Conservation (phyloP, 2,113 vertebrate genomes). For the Caranx ignobilis region DNA sequence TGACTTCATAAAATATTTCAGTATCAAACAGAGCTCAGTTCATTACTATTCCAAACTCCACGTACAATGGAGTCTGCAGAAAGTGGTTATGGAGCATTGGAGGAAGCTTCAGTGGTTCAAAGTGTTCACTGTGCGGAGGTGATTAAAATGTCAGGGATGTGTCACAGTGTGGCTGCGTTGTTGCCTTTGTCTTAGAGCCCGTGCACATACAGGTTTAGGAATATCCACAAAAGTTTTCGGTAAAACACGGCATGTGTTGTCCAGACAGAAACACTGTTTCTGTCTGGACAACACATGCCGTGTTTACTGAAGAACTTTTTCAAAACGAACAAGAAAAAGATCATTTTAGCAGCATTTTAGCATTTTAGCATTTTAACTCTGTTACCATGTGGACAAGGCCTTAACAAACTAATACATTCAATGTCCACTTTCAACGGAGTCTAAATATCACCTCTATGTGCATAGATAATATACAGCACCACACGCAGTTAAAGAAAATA, state of each 20-base stretch:
- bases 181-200: not conserved
- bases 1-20: not conserved
- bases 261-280: too few relatives aligned
- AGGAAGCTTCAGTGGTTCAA: not conserved
- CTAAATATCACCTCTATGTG: too few relatives aligned
- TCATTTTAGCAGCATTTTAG: too few relatives aligned
- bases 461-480: not conserved
- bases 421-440: too few relatives aligned
- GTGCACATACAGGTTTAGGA: not conserved
- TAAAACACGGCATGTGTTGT: too few relatives aligned
- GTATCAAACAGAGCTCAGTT: not conserved
- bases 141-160: not conserved
- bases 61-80: not conserved
- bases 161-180: not conserved
- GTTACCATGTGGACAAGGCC: too few relatives aligned
- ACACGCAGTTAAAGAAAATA: not conserved
- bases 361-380: too few relatives aligned
- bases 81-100: not conserved
- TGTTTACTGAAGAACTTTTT: too few relatives aligned
- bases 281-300: too few relatives aligned
- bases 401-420: too few relatives aligned
- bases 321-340: too few relatives aligned
- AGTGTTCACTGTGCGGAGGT: not conserved
- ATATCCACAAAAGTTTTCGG: too few relatives aligned
- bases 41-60: not conserved